A percentile compares a stretch with the other conserved stretches of the same genome.
Evolutionary conservation across 2,797 vertebrate genomes (phyloP).

Genomic region (Anabas testudineus): DNA sequence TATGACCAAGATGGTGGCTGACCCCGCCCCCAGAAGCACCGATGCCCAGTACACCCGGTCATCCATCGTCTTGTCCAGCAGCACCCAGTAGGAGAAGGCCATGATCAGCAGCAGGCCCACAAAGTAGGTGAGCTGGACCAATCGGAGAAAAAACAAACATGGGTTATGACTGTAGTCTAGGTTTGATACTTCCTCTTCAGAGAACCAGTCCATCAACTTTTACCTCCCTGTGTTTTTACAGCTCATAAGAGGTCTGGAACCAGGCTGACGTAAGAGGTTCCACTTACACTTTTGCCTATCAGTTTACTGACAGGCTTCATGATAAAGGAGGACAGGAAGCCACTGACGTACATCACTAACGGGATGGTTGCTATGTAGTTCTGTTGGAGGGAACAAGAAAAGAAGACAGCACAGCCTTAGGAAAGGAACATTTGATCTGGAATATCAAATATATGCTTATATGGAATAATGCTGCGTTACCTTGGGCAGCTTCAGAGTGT

Average conservation of each 20-base stretch:
- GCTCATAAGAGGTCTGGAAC: neutral
- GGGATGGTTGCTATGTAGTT: slow-evolving; percentile 95
- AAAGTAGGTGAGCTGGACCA: slow-evolving; percentile 91
- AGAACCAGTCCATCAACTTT: no score
- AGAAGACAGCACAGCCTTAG: neutral
- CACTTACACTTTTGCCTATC: slow-evolving; percentile 91
- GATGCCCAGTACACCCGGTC: slow-evolving; percentile 86
- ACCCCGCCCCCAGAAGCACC: slow-evolving; percentile 88
- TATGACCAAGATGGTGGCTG: slow-evolving; percentile 93
- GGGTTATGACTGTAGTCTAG: no score
- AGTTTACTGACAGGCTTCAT: slow-evolving; percentile 92
- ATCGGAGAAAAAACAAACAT: slow-evolving; percentile 13
- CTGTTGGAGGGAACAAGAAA: slow-evolving; percentile 71
- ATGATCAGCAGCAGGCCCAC: slow-evolving; percentile 89
- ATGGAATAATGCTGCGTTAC: slow-evolving; percentile 65
- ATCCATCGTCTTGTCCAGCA: slow-evolving; percentile 81
- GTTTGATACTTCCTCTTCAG: no score
- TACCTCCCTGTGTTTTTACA: no score
- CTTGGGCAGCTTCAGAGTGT: slow-evolving; percentile 92
- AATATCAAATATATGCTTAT: neutral
- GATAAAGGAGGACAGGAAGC: slow-evolving; percentile 92
- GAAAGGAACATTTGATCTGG: neutral
- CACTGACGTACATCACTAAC: slow-evolving; percentile 93
- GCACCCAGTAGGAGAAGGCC: slow-evolving; percentile 92
- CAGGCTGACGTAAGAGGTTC: neutral